Evolutionary conservation across 2,888 invertebrate genomes (phyloP), one percentile per base, ranked within the genome.

Genomic region (Falcaria lacertinaria): DNA sequence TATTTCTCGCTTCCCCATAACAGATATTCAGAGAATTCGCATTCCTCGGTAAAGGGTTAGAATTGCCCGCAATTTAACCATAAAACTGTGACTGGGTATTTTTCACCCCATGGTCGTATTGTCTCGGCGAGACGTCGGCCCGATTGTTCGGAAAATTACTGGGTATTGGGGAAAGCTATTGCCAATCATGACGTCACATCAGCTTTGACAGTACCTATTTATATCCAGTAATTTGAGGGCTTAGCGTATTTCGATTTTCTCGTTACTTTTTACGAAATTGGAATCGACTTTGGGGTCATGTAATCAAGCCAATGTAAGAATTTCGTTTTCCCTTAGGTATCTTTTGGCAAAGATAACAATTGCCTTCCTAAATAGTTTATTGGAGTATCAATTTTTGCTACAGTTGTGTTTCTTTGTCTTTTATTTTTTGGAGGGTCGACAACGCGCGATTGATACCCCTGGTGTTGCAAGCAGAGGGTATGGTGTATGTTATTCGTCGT

Each of bases 21-120:
- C 39, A 45, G 46, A 46, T 48, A 49, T 54, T 39, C 43, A 43
- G 47, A 46, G 51, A 48, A 48, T 50, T 40, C 42, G 49, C 54
- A 52, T 44, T 52, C 49, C 49, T 37, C 19, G 35, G 41, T 38
- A 34, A 28, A 38, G 44, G 43, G 48, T 42, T 44, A 42, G 39
- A 43, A 37, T 22, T 15, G 15, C 37, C 11, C 8, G 47, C 49
- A 48, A 55, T 52, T 52, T 47, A 48, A 50, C 48, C 52, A 43
- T 38, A 45, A 59, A 53, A 47, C 41, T 49, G 45, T 42, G 22
- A 22, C 25, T 19, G 25, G 33, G 36, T 34, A 39, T 34, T 44
- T 46, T 45, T 46, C 44, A 40, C 42, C 48, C 43, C 41, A 42
- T 34, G 34, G 40, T 17, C 22, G 19, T 22, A 37, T 37, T 37